Percentiles rank a stretch among this genome's conserved stretches.
Conservation (phyloP, 2,113 vertebrate genomes). For the Polypterus bichir region DNA sequence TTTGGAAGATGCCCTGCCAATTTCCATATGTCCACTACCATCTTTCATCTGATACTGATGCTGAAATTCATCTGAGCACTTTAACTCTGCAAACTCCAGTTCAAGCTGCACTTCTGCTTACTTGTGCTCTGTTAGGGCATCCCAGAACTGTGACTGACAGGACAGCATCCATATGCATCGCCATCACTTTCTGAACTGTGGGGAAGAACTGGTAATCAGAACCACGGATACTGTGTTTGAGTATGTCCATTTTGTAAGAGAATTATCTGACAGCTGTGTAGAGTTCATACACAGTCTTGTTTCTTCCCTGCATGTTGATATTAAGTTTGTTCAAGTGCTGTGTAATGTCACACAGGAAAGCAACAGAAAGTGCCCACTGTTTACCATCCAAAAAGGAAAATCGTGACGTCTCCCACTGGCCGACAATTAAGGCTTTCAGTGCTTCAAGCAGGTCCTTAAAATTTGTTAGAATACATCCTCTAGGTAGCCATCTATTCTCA, state of each 20-base stretch:
- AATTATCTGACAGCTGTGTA: slow-evolving; percentile 12
- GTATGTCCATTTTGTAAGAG: slow-evolving; percentile 10
- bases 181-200: slow-evolving; percentile 9
- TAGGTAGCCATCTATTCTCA: not conserved
- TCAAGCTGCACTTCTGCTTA: not conserved
- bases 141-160: slow-evolving; percentile 10
- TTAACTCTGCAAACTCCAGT: slow-evolving; percentile 5
- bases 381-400: slow-evolving; percentile 8
- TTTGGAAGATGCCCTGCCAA: slow-evolving; percentile 9
- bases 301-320: slow-evolving; percentile 9
- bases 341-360: slow-evolving; percentile 1
- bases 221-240: slow-evolving; percentile 1
- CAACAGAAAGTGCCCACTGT: slow-evolving; percentile 6
- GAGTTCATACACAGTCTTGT: not conserved
- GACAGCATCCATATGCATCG: slow-evolving; percentile 1
- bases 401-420: not conserved
- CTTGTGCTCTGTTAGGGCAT: slow-evolving; percentile 8
- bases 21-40: slow-evolving; percentile 8
- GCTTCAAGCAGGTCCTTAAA: slow-evolving; percentile 2
- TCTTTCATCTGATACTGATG: slow-evolving; percentile 4
- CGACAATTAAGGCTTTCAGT: not conserved
- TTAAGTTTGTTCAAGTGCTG: slow-evolving; percentile 10
- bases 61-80: not conserved
- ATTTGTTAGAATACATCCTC: slow-evolving; percentile 7
- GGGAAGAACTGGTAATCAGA: slow-evolving; percentile 1